phyloP scores from a whole-genome alignment of 2,888 invertebrate species.

The Gisinianus flammeolus region DNA sequence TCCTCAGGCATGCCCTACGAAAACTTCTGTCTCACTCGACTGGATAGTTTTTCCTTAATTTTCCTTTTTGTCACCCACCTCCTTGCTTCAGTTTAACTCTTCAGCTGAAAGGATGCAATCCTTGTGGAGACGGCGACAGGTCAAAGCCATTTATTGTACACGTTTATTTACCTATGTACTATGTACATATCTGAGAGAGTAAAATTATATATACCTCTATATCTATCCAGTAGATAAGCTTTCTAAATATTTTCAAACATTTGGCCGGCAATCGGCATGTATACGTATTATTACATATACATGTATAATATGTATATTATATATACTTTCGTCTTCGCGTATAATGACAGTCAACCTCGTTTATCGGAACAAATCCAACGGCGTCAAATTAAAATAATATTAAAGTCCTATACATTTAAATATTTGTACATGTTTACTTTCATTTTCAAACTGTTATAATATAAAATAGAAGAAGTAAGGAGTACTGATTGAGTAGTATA shows the following conservation, averaged over 20 bases:
- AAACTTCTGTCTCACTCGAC: background rate
- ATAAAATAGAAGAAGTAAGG: no score
- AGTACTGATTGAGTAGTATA: no score
- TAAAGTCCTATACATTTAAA: no score
- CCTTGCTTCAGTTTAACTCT: background rate
- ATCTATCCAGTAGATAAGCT: background rate
- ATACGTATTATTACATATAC: background rate
- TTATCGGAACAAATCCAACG: no score
- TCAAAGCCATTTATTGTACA: background rate
- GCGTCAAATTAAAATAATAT: no score
- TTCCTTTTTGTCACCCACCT: background rate
- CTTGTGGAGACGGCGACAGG: background rate
- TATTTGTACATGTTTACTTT: no score
- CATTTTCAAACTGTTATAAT: no score
- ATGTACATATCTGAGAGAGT: background rate
- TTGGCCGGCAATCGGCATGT: background rate
- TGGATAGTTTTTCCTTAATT: background rate
- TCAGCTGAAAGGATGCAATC: background rate
- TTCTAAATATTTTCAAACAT: background rate
- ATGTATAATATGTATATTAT: background rate
- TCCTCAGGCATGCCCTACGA: background rate
- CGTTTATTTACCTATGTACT: background rate
- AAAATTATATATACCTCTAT: background rate
- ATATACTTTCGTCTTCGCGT: no score
- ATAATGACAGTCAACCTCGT: no score